Conservation (phyloP, 2,888 invertebrate species). For the Acanthoscelides obtectus region DNA sequence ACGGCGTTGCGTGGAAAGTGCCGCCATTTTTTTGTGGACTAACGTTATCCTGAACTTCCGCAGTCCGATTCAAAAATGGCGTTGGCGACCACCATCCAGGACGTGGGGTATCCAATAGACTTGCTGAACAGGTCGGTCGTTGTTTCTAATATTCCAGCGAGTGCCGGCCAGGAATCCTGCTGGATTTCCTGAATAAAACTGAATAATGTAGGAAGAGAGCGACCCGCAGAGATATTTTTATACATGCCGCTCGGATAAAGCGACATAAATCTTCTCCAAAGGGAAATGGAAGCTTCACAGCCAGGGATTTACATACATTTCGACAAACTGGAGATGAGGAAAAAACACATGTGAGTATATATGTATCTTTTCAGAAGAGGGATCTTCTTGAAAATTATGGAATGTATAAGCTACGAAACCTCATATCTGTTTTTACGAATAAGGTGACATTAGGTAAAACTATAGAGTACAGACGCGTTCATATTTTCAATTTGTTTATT, state of each 20-base stretch:
- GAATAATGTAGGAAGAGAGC: background rate
- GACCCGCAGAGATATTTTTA: background rate
- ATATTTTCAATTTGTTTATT: too few species aligned
- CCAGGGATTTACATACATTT: background rate
- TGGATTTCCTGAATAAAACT: background rate
- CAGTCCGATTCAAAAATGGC: background rate
- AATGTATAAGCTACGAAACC: background rate
- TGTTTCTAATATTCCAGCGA: background rate
- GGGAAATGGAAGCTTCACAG: background rate
- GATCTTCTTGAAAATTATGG: background rate
- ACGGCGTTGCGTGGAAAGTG: too few species aligned
- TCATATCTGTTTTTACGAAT: too few species aligned
- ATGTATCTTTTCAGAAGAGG: background rate
- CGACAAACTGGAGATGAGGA: background rate
- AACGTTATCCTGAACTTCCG: background rate
- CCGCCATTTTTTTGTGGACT: background rate
- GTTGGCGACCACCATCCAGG: background rate
- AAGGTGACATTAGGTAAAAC: too few species aligned
- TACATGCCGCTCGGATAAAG: background rate
- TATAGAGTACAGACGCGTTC: too few species aligned
- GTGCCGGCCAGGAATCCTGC: background rate
- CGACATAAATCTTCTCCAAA: background rate
- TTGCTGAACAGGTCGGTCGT: background rate
- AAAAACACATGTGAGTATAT: background rate
- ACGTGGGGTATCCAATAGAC: background rate